These are phyloP conservation scores for Rattus rattus DNA, from an alignment of 2,113 vertebrate genomes.

Conservation along the genomic window DNA sequence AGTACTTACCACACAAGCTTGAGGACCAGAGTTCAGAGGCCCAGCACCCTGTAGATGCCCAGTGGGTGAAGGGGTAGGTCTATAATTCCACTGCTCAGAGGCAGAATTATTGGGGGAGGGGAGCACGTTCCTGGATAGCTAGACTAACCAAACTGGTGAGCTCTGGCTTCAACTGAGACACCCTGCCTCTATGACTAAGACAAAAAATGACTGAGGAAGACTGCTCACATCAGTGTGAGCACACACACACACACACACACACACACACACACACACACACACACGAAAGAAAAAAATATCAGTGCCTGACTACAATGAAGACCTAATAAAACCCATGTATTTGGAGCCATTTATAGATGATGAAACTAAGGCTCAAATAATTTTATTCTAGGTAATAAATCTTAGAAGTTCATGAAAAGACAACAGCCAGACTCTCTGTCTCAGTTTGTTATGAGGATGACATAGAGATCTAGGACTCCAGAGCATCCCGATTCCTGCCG, in stretches of 20 bases:
- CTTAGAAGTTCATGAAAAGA: conserved; percentile 28
- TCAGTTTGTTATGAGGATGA: neutral
- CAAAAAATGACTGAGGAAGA: neutral
- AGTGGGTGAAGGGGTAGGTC: neutral
- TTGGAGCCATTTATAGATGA: neutral
- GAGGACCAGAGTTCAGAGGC: neutral
- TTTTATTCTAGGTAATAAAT: neutral
- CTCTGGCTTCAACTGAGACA: neutral
- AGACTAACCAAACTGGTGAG: neutral
- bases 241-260: neutral
- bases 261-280: neutral
- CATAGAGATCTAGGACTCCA: neutral
- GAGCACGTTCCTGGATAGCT: no score
- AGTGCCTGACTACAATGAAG: neutral
- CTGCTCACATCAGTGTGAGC: neutral
- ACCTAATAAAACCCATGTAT: neutral
- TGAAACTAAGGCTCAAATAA: conserved; percentile 21
- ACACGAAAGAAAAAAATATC: neutral
- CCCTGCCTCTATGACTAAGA: no score
- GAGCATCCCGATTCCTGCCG: neutral
- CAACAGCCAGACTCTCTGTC: neutral
- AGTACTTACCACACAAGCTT: neutral
- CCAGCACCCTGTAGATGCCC: neutral
- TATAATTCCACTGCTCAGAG: neutral
- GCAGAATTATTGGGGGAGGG: neutral